Evolutionary conservation across 2,113 vertebrate genomes (phyloP).

Genomic region (Corythaixoides concolor): DNA sequence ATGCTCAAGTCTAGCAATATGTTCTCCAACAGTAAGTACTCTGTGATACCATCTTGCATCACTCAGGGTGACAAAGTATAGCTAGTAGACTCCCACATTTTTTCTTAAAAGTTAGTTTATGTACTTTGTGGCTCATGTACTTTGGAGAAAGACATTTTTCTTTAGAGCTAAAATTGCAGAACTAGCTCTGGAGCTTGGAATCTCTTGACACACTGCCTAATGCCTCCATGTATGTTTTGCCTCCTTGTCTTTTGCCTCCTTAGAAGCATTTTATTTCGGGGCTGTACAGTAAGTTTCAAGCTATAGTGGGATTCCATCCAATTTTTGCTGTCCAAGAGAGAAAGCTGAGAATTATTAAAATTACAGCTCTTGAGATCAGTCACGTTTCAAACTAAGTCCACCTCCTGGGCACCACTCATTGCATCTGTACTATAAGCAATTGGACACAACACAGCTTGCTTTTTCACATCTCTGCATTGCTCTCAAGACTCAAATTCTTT

Average conservation of each 20-base stretch:
- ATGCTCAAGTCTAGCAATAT: background rate
- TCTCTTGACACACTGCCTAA: background rate
- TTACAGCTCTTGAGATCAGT: background rate
- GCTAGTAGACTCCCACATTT: background rate
- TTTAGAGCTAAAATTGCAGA: background rate
- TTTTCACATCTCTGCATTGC: background rate
- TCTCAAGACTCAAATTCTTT: background rate
- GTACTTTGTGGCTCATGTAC: background rate
- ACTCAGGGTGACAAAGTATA: background rate
- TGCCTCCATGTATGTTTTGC: background rate
- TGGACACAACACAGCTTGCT: background rate
- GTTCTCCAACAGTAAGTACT: background rate
- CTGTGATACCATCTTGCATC: background rate
- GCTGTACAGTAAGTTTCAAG: background rate
- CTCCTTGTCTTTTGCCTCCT: background rate
- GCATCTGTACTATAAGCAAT: background rate
- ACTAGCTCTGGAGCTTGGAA: background rate
- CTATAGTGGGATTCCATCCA: background rate
- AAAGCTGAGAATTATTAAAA: background rate
- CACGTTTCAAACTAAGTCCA: background rate
- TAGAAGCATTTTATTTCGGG: background rate
- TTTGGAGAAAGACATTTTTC: background rate
- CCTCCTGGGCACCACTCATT: background rate
- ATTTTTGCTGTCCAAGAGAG: background rate
- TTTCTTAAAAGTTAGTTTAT: conserved; percentile 14